phyloP scores from a whole-genome alignment of 1,140 invertebrate species.

The Penaeus vannamei region DNA sequence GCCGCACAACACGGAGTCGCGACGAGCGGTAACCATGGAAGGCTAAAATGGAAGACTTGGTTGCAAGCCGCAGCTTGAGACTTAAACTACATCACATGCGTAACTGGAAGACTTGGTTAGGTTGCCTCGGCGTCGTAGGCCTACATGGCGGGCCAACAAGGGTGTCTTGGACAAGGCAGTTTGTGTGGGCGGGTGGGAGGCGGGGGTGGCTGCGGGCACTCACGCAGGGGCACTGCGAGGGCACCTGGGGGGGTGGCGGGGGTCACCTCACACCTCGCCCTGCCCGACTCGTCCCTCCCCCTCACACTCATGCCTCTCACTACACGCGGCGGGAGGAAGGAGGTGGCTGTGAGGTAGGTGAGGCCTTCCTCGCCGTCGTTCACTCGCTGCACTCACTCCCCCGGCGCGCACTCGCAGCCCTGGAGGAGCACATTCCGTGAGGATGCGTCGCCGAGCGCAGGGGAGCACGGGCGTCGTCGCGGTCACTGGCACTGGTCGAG shows the following conservation, averaged over 20 bases:
- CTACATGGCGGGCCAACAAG: background rate
- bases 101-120: slow-evolving; percentile 37
- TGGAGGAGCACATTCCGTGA: no score
- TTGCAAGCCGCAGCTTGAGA: background rate
- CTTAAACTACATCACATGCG: slow-evolving; percentile 46
- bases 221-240: background rate
- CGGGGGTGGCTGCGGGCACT: background rate
- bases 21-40: no score
- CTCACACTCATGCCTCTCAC: slow-evolving; percentile 36
- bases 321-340: no score
- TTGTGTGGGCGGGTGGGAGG: background rate
- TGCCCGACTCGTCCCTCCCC: background rate
- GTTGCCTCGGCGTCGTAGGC: background rate
- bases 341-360: no score
- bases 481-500: no score
- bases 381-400: no score
- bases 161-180: background rate
- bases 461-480: slow-evolving; percentile 4
- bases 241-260: background rate
- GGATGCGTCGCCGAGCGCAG: background rate
- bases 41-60: slow-evolving; percentile 42
- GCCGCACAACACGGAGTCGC: no score
- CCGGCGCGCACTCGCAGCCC: no score
- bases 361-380: no score
- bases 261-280: slow-evolving; percentile 31